Conservation (phyloP, 1,140 invertebrate species). For the Anastrepha ludens region DNA sequence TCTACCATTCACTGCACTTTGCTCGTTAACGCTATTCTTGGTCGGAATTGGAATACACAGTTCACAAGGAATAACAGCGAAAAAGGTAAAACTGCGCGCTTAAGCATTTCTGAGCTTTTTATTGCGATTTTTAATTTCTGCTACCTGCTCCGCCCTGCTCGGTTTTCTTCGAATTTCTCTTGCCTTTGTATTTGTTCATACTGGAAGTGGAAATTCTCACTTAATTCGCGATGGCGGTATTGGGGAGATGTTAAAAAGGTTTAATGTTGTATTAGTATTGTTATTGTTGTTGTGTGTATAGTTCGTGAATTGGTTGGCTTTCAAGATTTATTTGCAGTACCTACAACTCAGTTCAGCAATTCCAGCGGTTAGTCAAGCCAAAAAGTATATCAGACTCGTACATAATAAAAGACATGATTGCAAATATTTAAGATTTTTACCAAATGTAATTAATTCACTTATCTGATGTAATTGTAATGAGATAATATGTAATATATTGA, state of each 20-base stretch:
- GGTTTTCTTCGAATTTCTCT: background rate
- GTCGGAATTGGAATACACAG: background rate
- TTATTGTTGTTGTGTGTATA: background rate
- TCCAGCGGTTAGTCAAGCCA: too few relatives aligned
- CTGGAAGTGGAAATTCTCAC: constrained; percentile 22
- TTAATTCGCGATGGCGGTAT: background rate
- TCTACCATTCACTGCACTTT: constrained; percentile 13
- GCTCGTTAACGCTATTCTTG: constrained; percentile 49
- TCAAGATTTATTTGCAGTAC: background rate
- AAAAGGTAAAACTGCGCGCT: background rate
- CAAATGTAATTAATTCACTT: too few relatives aligned
- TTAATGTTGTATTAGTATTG: background rate
- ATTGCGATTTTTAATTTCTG: constrained; percentile 33
- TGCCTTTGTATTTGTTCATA: background rate
- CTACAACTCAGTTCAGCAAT: too few relatives aligned
- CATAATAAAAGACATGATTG: too few relatives aligned
- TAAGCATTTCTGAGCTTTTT: constrained; percentile 12
- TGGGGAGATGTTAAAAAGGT: background rate
- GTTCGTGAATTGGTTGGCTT: background rate
- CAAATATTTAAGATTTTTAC: too few relatives aligned
- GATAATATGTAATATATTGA: too few relatives aligned
- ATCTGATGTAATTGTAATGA: too few relatives aligned
- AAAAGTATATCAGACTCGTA: background rate
- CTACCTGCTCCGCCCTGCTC: background rate
- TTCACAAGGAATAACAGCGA: constrained; percentile 7